Conservation (phyloP, 2,888 invertebrate species). For the Mystacides longicornis region DNA sequence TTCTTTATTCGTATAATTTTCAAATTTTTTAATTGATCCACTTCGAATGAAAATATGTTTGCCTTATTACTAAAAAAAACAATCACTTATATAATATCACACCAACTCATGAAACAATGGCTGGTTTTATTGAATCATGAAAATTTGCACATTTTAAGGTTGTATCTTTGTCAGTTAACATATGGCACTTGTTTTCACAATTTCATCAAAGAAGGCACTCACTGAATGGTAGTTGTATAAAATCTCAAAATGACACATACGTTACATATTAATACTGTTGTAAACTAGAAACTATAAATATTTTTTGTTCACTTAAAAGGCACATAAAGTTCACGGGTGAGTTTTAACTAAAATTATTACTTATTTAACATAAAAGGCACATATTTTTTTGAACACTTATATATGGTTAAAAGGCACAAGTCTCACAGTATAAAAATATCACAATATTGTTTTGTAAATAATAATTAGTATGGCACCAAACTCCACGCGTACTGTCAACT, state of each 20-base stretch:
- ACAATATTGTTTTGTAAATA: neutral
- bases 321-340: neutral
- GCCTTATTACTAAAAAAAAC: neutral
- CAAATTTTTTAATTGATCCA: constrained; percentile 13
- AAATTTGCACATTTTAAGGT: constrained; percentile 1
- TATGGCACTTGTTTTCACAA: constrained; percentile 26
- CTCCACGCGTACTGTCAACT: neutral
- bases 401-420: neutral
- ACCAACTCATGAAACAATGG: neutral
- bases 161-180: constrained; percentile 5
- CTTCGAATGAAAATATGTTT: neutral
- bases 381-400: too few species aligned
- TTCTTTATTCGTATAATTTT: constrained; percentile 33
- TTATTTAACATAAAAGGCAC: neutral
- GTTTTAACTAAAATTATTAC: too few species aligned
- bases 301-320: neutral
- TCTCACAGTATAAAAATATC: neutral
- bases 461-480: neutral
- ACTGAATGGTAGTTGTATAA: too few species aligned
- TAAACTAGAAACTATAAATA: neutral
- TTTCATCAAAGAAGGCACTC: neutral
- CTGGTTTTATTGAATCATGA: neutral
- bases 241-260: too few species aligned
- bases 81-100: constrained; percentile 8
- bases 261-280: too few species aligned